Base-by-base conservation (phyloP, 1,140 invertebrate species). In the Ptiloglossa arizonensis region DNA sequence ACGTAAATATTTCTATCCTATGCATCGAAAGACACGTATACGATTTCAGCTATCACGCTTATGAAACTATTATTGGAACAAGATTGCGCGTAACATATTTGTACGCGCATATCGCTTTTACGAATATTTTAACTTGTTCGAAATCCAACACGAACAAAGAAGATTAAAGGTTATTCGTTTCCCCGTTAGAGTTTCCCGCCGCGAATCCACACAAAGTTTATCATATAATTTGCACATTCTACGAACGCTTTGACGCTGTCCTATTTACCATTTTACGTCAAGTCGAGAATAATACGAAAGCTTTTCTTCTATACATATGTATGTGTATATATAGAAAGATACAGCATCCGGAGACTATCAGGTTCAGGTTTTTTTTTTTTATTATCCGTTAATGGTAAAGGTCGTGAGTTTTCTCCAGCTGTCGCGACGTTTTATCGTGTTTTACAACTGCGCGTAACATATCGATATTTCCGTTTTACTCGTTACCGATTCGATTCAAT, bases 171-270 rank as follows among this genome's bases (percentile, higher is more conserved):
- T 19, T 11, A 17, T 9, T 13, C 19, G 1, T 44, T 27, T 70
- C 22, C 15, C 62, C 5, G n/a, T 72, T 70, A 79, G 79, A 90
- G 88, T 83, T 83, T 91, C 54, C 89, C 80, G 64, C 84, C 75
- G 87, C 88, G 81, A 87, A 92, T 91, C 89, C 90, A 87, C 76
- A 85, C 87, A 80, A 82, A 83, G 75, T 87, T 81, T 87, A 82
- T 87, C 85, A 72, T 87, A 71, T 89, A 70, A 87, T 80, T 80
- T 82, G 68, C 71, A 69, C 79, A 87, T 82, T 87, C 88, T 73
- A 81, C 79, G 73, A 89, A 87, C 81, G 76, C 35, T 74, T 76
- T 69, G 48, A 50, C 38, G 27, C 11, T 22, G 19, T 3, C 8
- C 27, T 35, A 2, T 17, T 38, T 11, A n/a, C 1, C 41, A 11